Base-by-base conservation (phyloP, 92 coral and sea anemone genomes). In the Umimayanthus chanpuru region DNA sequence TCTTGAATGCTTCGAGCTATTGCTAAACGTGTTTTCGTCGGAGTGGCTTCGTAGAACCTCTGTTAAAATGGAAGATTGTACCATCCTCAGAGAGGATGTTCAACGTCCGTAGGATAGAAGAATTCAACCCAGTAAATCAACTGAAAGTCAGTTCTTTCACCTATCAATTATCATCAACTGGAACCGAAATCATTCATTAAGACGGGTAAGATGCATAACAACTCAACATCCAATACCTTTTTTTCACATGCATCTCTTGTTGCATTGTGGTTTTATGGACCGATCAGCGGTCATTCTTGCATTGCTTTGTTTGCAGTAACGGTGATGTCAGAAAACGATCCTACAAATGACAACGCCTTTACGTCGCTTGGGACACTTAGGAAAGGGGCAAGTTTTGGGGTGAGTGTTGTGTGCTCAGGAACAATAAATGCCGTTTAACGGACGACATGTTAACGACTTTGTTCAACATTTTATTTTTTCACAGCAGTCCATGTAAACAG, bases 371-470 rank as follows among this genome's bases (percentile, higher is more conserved):
- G 41, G 39, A 71, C 76, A 28, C 76, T 71, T 28, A 28, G 76
- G 39, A 71, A 71, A 71, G 76, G 76, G 16, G 76, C 76, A 71
- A 71, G 76, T 28, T 71, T 71, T 28, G 76, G 76, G 76, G 76
- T 71, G 20, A 7, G 76, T 71, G 5, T 7, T 28, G 36, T 28
- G 16, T 71, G 41, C 6, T 29, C 76, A 71, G 5, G 36, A 40
- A 1, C 21, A 28, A 71, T 41, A 32, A 71, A 26, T 23, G 65
- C 23, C 2, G 11, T 9, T 56, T 56, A 14, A 56, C 20, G 23
- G 15, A 56, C 16, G 9, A 26, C 40, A 16, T 2, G 58, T 15
- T 53, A 53, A 12, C 18, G 20, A 15, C 18, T 53, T 11, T 53
- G 58, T 2, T 11, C 18, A 53, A 11, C 1, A 47, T 47, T 47